These are phyloP conservation scores for Festucalex cinctus DNA, from an alignment of 2,113 vertebrate genomes.

Conservation along the genomic window DNA sequence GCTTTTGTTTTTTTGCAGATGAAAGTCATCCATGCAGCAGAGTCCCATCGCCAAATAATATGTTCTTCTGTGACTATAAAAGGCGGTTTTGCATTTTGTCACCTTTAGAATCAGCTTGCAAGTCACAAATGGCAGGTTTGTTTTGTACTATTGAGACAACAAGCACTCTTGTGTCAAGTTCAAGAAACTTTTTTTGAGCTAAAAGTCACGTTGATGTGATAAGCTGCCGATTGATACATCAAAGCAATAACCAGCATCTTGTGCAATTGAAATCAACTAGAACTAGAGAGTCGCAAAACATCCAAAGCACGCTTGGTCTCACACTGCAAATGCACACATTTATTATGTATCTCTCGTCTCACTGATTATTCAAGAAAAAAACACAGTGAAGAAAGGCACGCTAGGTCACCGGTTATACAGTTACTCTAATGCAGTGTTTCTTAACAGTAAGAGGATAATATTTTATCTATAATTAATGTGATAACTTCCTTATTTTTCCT, in stretches of 20 bases:
- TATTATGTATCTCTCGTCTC: no score
- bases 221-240: neutral
- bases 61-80: conserved; percentile 7
- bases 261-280: no score
- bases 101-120: neutral
- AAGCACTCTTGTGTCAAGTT: neutral
- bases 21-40: conserved; percentile 25
- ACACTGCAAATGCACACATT: no score
- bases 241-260: neutral
- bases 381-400: no score
- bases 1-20: conserved; percentile 40
- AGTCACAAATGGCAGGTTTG: conserved; percentile 11
- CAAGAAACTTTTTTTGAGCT: neutral
- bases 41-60: conserved; percentile 20
- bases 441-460: no score
- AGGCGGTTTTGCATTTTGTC: neutral
- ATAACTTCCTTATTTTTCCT: no score
- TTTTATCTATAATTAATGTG: no score
- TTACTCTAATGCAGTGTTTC: no score
- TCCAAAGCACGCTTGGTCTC: no score
- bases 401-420: no score
- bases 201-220: neutral
- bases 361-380: no score
- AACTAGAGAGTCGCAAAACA: no score
- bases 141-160: conserved; percentile 16